Conservation (phyloP, 2,888 invertebrate species). For the Platypus cylindrus region DNA sequence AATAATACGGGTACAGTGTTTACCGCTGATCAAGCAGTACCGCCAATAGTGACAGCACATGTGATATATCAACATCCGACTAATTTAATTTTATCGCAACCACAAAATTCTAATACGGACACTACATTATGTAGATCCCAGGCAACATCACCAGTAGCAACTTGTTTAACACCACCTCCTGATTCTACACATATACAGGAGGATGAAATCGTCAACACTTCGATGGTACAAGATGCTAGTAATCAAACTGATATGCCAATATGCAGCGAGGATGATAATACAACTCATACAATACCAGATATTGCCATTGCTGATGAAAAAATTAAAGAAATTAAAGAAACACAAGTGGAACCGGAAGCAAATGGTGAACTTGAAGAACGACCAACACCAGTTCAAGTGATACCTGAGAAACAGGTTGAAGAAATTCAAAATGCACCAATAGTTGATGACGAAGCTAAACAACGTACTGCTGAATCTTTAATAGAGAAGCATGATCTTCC, state of each 20-base stretch:
- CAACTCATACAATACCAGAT: conserved; percentile 15
- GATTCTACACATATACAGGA: conserved; percentile 26
- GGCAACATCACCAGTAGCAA: conserved; percentile 38
- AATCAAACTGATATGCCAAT: conserved; percentile 70
- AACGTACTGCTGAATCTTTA: conserved; percentile 13
- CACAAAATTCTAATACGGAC: conserved; percentile 20
- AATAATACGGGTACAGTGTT: conserved; percentile 31
- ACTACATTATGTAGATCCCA: conserved; percentile 33
- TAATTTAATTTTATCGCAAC: conserved; percentile 31
- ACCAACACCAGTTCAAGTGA: not conserved
- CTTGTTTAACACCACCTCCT: conserved; percentile 51
- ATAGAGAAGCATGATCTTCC: too few relatives aligned
- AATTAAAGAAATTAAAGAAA: conserved; percentile 9
- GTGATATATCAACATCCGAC: conserved; percentile 41
- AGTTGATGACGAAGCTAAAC: conserved; percentile 6
- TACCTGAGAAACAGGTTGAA: conserved; percentile 2
- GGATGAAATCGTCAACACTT: conserved; percentile 30
- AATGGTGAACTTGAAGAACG: conserved; percentile 3
- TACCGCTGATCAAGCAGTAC: conserved; percentile 36
- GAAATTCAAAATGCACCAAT: conserved; percentile 6
- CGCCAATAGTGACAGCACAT: conserved; percentile 43
- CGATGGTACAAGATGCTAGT: conserved; percentile 61
- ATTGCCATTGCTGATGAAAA: conserved; percentile 15
- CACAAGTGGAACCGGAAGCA: too few relatives aligned
- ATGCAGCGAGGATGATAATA: conserved; percentile 52